These are phyloP conservation scores for Acridotheres tristis DNA, from an alignment of 2,797 vertebrate species.

Conservation along the genomic window DNA sequence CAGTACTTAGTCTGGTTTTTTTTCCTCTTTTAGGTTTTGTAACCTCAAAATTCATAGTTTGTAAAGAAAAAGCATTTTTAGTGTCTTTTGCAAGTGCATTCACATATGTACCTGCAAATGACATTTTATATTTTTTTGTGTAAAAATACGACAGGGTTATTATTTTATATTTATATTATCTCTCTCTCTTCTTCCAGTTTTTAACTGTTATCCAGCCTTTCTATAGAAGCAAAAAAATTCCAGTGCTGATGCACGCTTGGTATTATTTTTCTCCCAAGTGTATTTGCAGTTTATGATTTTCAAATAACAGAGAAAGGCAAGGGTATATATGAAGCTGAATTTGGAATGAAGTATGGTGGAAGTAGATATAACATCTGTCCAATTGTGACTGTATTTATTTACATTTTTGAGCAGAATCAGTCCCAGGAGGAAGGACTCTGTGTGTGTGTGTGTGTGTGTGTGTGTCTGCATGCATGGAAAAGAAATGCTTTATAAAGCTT, in stretches of 20 bases:
- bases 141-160: not conserved
- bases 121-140: not conserved
- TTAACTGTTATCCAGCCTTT: not conserved
- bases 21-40: not conserved
- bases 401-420: constrained; percentile 4
- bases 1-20: not conserved
- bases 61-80: not conserved
- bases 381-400: constrained; percentile 34
- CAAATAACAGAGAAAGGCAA: not conserved
- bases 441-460: not conserved
- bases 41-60: not conserved
- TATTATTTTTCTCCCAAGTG: constrained; percentile 18
- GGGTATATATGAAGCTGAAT: not conserved
- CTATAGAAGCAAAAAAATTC: not conserved
- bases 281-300: constrained; percentile 30
- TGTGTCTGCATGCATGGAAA: not conserved
- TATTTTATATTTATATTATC: not conserved
- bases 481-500: not conserved
- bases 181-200: not conserved
- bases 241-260: not conserved
- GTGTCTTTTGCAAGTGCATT: not conserved
- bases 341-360: constrained; percentile 30
- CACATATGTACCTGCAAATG: not conserved
- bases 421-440: not conserved
- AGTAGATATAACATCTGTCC: constrained; percentile 28